Percentiles rank a stretch among this genome's conserved stretches.
Conservation (phyloP, 2,797 vertebrate species). For the Danio jaintianensis region DNA sequence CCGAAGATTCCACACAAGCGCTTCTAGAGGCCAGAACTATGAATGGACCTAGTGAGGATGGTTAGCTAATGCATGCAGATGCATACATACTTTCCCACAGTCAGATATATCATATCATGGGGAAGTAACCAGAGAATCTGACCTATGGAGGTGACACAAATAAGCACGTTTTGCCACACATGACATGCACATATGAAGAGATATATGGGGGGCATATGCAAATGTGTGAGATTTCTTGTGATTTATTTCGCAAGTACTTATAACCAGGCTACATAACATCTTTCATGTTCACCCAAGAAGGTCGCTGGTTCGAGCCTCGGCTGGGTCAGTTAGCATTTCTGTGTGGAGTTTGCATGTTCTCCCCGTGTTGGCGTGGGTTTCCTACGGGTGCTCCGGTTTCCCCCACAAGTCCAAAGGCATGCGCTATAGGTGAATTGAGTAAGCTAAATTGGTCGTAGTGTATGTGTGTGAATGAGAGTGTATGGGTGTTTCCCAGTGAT, state of each 20-base stretch:
- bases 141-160: neutral
- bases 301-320: no score
- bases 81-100: slow-evolving; percentile 30
- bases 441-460: no score
- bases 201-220: neutral
- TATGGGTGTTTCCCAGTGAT: no score
- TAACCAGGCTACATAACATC: neutral
- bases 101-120: slow-evolving; percentile 10
- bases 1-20: slow-evolving; percentile 76
- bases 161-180: neutral
- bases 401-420: no score
- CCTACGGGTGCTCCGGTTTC: no score
- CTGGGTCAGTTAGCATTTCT: no score
- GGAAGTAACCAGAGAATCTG: slow-evolving; percentile 9
- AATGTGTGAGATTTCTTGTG: slow-evolving; percentile 2
- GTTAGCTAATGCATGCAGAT: slow-evolving; percentile 54
- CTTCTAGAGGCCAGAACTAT: slow-evolving; percentile 70
- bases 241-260: neutral
- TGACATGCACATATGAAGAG: neutral
- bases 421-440: no score
- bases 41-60: slow-evolving; percentile 72
- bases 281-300: no score
- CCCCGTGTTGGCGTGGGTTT: no score
- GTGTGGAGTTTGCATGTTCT: no score
- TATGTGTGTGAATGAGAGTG: no score